phyloP scores from a whole-genome alignment of 2,113 vertebrate species.

The Pelusios castaneus region DNA sequence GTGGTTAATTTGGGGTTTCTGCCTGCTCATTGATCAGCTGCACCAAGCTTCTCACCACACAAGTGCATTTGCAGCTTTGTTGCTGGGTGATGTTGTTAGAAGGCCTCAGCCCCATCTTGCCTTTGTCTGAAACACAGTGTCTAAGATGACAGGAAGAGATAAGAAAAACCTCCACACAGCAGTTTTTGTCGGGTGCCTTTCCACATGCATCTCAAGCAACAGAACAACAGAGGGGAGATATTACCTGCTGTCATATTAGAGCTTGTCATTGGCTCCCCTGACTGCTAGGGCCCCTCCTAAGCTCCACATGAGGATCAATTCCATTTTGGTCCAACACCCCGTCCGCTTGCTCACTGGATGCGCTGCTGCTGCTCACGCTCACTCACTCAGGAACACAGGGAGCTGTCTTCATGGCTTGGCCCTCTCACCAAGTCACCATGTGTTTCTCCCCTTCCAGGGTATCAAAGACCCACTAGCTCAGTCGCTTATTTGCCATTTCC shows the following conservation, averaged over 20 bases:
- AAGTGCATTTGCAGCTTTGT: accelerated
- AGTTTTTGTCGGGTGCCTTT: background rate
- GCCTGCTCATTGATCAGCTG: background rate
- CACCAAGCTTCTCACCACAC: background rate
- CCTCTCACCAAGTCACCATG: too few relatives aligned
- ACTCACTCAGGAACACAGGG: too few relatives aligned
- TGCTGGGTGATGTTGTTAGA: constrained; percentile 8
- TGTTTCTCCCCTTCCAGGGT: too few relatives aligned
- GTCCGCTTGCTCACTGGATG: background rate
- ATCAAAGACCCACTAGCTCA: too few relatives aligned
- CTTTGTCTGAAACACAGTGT: background rate
- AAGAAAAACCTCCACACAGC: accelerated
- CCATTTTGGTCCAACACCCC: background rate
- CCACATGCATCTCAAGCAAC: background rate
- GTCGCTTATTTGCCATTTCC: too few relatives aligned
- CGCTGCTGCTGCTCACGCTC: background rate
- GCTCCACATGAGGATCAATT: background rate
- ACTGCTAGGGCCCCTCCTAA: background rate
- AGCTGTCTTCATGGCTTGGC: too few relatives aligned
- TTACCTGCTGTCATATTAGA: background rate
- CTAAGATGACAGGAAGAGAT: constrained; percentile 50
- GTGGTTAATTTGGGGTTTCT: accelerated
- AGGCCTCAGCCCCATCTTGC: background rate
- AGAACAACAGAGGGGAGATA: background rate
- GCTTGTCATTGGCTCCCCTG: background rate